Base-by-base conservation (phyloP, 2,113 vertebrate genomes). In the Oncorhynchus keta region DNA sequence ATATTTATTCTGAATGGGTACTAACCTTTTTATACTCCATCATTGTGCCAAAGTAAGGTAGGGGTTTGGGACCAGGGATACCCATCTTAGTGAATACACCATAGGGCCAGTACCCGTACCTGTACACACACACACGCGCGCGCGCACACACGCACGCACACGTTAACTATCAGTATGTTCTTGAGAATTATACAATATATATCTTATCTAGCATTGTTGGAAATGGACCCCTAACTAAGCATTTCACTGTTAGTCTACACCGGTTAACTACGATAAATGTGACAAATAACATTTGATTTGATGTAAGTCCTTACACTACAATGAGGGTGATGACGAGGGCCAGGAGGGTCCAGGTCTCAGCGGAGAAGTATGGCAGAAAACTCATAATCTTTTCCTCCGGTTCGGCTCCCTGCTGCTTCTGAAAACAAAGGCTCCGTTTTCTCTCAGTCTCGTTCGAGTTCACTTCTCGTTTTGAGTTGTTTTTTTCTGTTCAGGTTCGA, bases 11-110 rank as follows among this genome's bases (percentile, higher is more conserved):
- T 62, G 30, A 24, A 12, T 3, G 6, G 7, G 4, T 62, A 62
- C 90, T 89, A 74, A 95, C 93, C 0, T 90, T 80, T 1, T 0
- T 51, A 24, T 94, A 94, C 2, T 26, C 49, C 32, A 92, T 70
- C 20, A 93, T 49, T 0, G 87, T 94, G 45, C 95, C 94, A 0
- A 94, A 3, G 81, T 94, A 93, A 0, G 94, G 93, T 5, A 94
- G 4, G 35, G 95, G 93, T 73, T 0, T 83, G 1, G 93, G 94
- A 0, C 93, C 93, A 0, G 92, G 88, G 83, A 96, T 88, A 7
- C 90, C 90, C 75, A 95, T 32, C 48, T 92, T 93, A 86, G 87
- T 92, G 83, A 96, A 94, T 1, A 86, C 0, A 51, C 22, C 2
- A 39, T 89, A 90, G 3, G 93, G 84, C 85, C 84, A 88, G 55